Conservation (phyloP, 1,140 invertebrate species). For the Ceratina calcarata region DNA sequence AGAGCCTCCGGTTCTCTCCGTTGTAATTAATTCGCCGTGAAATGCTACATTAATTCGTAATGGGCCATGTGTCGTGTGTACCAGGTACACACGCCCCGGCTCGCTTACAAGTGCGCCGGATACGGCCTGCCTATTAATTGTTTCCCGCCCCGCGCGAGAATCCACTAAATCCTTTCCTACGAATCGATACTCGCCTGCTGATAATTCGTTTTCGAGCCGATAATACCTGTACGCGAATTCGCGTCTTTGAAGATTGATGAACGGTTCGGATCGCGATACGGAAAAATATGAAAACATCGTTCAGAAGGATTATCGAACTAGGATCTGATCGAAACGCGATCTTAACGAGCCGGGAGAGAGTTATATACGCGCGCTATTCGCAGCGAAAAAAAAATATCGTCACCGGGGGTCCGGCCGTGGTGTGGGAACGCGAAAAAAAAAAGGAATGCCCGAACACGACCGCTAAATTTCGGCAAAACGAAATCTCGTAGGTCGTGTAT, state of each 20-base stretch:
- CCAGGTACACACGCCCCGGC: background rate
- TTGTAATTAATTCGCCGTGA: conserved; percentile 77
- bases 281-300: background rate
- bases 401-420: background rate
- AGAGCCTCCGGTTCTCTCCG: conserved; percentile 56
- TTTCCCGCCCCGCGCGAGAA: conserved; percentile 14
- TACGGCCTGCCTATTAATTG: conserved; percentile 28
- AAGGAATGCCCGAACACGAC: conserved; percentile 45
- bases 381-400: conserved; percentile 47
- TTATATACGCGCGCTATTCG: conserved; percentile 7
- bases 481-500: conserved; percentile 66
- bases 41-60: conserved; percentile 78
- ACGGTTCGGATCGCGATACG: background rate
- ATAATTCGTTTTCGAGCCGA: too few relatives aligned
- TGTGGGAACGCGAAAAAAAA: conserved; percentile 33
- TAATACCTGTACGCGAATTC: too few relatives aligned
- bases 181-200: background rate
- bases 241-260: background rate
- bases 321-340: conserved; percentile 3
- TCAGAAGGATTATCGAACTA: background rate
- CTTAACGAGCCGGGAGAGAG: conserved; percentile 20
- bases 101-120: conserved; percentile 25
- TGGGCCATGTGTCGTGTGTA: conserved; percentile 74
- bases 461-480: conserved; percentile 66
- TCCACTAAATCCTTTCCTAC: conserved; percentile 12